Evolutionary conservation across 2,888 invertebrate genomes (phyloP).

Genomic region (Chrysolina haemoptera): DNA sequence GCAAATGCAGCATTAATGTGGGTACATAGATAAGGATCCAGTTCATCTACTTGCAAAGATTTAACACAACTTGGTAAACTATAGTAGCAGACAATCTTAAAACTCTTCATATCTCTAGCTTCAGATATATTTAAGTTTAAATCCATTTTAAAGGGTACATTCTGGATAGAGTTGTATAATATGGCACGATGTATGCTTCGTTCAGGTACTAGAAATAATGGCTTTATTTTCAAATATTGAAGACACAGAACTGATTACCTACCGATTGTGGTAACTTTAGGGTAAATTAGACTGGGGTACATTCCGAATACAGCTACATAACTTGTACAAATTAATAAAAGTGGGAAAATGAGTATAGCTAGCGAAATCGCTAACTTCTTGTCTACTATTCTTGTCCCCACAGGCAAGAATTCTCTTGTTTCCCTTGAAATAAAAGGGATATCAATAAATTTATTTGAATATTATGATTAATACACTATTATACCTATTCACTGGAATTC

Average conservation of each 20-base stretch:
- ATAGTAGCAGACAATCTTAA: slow-evolving; percentile 80
- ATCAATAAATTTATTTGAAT: background rate
- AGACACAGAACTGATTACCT: slow-evolving; percentile 22
- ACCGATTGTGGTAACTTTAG: slow-evolving; percentile 51
- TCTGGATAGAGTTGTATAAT: slow-evolving; percentile 56
- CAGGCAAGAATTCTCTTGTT: too few species aligned
- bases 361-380: slow-evolving; percentile 53
- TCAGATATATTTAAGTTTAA: slow-evolving; percentile 44
- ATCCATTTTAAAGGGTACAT: slow-evolving; percentile 46
- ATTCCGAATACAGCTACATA: slow-evolving; percentile 56
- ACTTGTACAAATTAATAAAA: slow-evolving; percentile 56
- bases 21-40: slow-evolving; percentile 84
- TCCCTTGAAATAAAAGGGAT: slow-evolving; percentile 35
- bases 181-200: slow-evolving; percentile 59
- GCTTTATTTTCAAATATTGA: background rate
- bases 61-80: slow-evolving; percentile 69
- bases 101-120: slow-evolving; percentile 34
- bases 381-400: slow-evolving; percentile 51
- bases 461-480: background rate
- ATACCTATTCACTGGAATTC: slow-evolving; percentile 34
- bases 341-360: slow-evolving; percentile 53
- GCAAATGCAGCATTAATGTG: slow-evolving; percentile 88
- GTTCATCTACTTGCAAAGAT: slow-evolving; percentile 63
- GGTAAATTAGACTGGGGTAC: slow-evolving; percentile 55
- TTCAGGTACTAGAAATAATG: slow-evolving; percentile 50